Percentiles rank a stretch among this genome's conserved stretches.
These are phyloP conservation scores for Phalanger gymnotis DNA, from an alignment of 2,797 vertebrate genomes.

Conservation along the genomic window DNA sequence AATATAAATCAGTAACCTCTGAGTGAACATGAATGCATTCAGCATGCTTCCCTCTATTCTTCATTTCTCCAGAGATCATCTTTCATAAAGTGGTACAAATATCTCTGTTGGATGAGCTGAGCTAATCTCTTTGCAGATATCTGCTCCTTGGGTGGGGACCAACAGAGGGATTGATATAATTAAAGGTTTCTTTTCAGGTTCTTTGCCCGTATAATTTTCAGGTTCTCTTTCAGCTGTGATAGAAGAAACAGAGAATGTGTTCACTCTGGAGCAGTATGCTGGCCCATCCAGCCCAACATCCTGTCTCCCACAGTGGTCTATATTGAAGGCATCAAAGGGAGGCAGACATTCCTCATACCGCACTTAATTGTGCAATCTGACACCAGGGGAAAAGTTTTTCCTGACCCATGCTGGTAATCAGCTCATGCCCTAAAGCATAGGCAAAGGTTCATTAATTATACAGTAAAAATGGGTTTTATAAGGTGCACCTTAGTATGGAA, in stretches of 20 bases:
- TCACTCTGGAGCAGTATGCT: background rate
- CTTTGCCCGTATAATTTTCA: constrained; percentile 44
- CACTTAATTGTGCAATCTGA: constrained; percentile 34
- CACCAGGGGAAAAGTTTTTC: constrained; percentile 25
- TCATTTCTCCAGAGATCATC: background rate
- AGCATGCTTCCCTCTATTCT: background rate
- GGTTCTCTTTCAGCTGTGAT: constrained; percentile 16
- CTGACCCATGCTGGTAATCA: constrained; percentile 54
- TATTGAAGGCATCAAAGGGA: constrained; percentile 19
- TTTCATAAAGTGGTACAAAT: constrained; percentile 48
- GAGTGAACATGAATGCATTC: constrained; percentile 1
- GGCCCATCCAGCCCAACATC: background rate
- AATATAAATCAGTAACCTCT: background rate
- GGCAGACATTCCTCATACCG: background rate
- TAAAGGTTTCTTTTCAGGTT: constrained; percentile 7
- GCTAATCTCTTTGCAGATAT: background rate
- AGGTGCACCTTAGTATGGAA: constrained; percentile 49
- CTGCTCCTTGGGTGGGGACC: background rate
- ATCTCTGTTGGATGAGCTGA: constrained; percentile 4
- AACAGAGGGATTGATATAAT: background rate
- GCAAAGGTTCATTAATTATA: constrained; percentile 52
- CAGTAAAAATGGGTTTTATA: constrained; percentile 36
- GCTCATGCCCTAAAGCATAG: constrained; percentile 27
- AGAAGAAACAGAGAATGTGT: background rate
- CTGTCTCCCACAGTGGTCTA: background rate